These are phyloP conservation scores for Meteorus sp. DNA, from an alignment of 1,140 invertebrate species.

Conservation along the genomic window DNA sequence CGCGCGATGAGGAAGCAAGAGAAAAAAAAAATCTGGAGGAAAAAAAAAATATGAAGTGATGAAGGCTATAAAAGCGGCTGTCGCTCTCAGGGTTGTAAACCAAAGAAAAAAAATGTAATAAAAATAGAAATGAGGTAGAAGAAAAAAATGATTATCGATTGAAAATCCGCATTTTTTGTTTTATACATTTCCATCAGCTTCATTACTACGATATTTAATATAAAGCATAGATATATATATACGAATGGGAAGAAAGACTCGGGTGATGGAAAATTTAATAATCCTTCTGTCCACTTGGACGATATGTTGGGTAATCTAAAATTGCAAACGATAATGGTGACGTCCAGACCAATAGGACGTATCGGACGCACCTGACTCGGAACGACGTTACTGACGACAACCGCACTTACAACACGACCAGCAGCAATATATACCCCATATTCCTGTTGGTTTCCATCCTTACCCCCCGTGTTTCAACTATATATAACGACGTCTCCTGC, in stretches of 20 bases:
- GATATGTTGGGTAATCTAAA: not conserved
- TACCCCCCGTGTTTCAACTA: not conserved
- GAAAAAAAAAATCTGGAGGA: not conserved
- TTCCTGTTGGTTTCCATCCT: too few relatives aligned
- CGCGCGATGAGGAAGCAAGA: not conserved
- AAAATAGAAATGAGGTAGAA: too few relatives aligned
- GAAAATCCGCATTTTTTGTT: too few relatives aligned
- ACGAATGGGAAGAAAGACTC: too few relatives aligned
- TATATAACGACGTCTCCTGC: conserved; percentile 4
- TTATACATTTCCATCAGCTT: too few relatives aligned
- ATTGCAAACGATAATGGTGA: conserved; percentile 3
- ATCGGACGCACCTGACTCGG: conserved; percentile 15
- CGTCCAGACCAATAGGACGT: conserved; percentile 19
- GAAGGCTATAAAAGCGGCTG: not conserved
- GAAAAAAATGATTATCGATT: too few relatives aligned
- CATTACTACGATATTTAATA: too few relatives aligned
- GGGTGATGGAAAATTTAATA: too few relatives aligned
- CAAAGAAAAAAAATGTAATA: too few relatives aligned
- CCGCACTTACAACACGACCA: not conserved
- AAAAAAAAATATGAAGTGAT: conserved; percentile 1
- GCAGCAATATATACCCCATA: not conserved
- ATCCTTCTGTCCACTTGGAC: too few relatives aligned
- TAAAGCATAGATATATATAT: too few relatives aligned
- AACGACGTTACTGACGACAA: not conserved
- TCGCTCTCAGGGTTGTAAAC: too few relatives aligned